These are phyloP conservation scores for Montipora efflorescens DNA, from an alignment of 64 coral and sea anemone genomes.

Conservation along the genomic window DNA sequence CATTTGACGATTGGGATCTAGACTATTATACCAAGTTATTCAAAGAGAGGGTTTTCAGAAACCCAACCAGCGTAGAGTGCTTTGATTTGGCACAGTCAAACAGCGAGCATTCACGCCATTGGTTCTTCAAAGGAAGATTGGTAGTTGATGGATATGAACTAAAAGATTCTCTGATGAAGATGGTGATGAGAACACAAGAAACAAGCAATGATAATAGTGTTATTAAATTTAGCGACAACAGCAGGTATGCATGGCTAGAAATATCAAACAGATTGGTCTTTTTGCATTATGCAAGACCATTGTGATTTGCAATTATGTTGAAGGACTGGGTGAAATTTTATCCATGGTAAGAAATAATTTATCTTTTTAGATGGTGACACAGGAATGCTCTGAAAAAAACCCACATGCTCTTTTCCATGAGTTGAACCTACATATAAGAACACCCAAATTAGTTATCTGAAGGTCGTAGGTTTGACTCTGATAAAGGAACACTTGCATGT, in stretches of 20 bases:
- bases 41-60: constrained; percentile 80
- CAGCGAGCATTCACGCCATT: constrained; percentile 97
- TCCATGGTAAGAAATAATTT: no score
- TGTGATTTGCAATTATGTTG: neutral
- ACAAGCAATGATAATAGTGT: constrained; percentile 91
- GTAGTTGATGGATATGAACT: constrained; percentile 86
- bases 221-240: constrained; percentile 94
- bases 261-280: neutral
- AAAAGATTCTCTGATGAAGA: constrained; percentile 81
- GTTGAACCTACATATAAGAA: no score
- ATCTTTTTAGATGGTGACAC: no score
- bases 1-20: constrained; percentile 97
- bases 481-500: no score
- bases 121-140: constrained; percentile 95
- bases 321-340: no score
- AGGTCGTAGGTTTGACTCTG: no score
- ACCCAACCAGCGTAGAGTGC: constrained; percentile 96
- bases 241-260: constrained; percentile 43
- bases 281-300: neutral
- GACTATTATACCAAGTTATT: constrained; percentile 95
- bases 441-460: no score
- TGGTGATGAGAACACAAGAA: constrained; percentile 93
- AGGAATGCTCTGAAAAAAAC: no score
- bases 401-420: no score
- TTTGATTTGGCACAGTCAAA: constrained; percentile 99